Evolutionary conservation across 2,113 vertebrate species (phyloP).

Genomic region (Sardina pilchardus): DNA sequence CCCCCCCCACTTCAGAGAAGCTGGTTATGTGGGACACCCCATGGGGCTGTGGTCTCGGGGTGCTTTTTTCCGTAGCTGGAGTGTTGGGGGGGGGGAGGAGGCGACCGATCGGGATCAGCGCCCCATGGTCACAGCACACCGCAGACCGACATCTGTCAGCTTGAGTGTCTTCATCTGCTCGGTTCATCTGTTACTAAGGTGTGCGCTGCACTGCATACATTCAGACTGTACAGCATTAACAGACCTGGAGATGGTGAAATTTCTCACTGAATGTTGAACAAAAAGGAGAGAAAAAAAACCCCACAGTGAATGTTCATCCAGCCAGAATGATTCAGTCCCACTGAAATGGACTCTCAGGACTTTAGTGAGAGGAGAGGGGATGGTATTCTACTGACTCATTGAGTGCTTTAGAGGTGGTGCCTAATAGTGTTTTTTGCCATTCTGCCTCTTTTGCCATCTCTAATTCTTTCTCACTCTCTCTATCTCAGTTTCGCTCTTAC

Average conservation of each 20-base stretch:
- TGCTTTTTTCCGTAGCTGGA: neutral
- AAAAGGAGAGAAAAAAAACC: neutral
- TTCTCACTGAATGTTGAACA: neutral
- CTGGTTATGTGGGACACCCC: constrained; percentile 21
- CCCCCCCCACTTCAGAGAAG: neutral
- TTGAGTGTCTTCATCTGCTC: neutral
- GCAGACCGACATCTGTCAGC: neutral
- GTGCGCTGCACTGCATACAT: neutral
- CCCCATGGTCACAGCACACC: neutral
- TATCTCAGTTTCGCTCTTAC: neutral
- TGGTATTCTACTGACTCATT: neutral
- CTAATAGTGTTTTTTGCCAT: neutral
- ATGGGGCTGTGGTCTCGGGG: constrained; percentile 45
- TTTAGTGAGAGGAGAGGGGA: neutral
- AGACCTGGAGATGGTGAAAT: neutral
- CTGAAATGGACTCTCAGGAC: neutral
- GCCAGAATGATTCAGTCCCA: neutral
- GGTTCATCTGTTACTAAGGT: neutral
- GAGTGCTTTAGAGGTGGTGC: neutral
- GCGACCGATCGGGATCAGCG: constrained; percentile 31
- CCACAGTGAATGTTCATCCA: neutral
- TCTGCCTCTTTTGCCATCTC: neutral
- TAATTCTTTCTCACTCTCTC: neutral
- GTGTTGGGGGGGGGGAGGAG: neutral
- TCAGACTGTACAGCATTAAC: too few relatives aligned